phyloP scores from a whole-genome alignment of 2,888 invertebrate genomes.

The Spilarctia lutea region DNA sequence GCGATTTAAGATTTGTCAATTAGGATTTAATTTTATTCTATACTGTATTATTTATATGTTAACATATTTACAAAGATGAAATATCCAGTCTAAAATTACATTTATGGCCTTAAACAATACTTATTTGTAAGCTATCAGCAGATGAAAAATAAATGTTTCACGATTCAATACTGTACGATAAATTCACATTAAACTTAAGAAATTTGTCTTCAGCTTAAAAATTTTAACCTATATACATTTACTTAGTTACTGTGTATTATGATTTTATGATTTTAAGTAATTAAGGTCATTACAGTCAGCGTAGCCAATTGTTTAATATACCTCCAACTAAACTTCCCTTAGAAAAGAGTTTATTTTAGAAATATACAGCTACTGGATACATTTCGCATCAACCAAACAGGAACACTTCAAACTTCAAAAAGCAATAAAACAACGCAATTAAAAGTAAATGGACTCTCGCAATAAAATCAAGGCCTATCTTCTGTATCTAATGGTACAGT shows the following conservation, averaged over 20 bases:
- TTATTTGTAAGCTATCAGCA: background rate
- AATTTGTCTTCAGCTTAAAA: background rate
- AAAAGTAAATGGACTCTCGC: background rate
- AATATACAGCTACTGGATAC: background rate
- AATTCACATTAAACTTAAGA: background rate
- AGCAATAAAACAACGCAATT: background rate
- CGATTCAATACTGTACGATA: background rate
- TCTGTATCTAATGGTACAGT: background rate
- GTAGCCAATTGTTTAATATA: background rate
- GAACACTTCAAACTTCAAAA: background rate
- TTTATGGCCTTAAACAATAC: too few relatives aligned
- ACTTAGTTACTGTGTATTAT: background rate
- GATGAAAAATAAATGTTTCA: background rate
- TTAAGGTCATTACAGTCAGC: background rate
- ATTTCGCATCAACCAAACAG: background rate
- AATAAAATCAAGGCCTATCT: background rate
- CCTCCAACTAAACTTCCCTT: background rate
- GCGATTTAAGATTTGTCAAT: slow-evolving; percentile 10
- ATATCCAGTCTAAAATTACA: too few relatives aligned
- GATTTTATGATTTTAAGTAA: background rate
- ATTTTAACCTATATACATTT: background rate
- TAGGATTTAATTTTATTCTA: background rate
- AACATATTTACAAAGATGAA: too few relatives aligned
- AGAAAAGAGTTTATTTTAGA: background rate
- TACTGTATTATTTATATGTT: too few relatives aligned